These are phyloP conservation scores for Aplochiton taeniatus DNA, from an alignment of 2,797 vertebrate species.

Conservation along the genomic window DNA sequence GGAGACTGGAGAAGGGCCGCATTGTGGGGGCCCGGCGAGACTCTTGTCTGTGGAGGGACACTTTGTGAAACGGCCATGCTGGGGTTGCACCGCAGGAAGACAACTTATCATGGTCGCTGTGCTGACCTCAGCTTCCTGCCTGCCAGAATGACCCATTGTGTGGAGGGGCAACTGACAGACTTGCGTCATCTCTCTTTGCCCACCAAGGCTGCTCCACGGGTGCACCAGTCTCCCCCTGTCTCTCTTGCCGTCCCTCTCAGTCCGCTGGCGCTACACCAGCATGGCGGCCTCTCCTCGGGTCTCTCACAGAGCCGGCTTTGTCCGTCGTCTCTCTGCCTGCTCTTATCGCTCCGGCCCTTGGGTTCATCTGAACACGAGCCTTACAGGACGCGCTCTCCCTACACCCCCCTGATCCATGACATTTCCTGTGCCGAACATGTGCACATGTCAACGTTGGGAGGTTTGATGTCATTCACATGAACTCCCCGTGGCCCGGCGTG, in stretches of 20 bases:
- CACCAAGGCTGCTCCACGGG: constrained; percentile 17
- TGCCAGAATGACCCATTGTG: constrained; percentile 68
- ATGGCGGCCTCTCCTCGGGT: neutral
- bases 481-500: constrained; percentile 15
- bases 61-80: constrained; percentile 56
- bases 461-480: constrained; percentile 33
- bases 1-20: constrained; percentile 51
- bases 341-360: constrained; percentile 51
- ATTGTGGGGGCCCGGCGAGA: constrained; percentile 56
- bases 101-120: constrained; percentile 64
- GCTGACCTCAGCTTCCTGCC: constrained; percentile 73
- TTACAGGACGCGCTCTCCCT: constrained; percentile 31
- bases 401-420: constrained; percentile 15
- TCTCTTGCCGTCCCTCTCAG: constrained; percentile 6
- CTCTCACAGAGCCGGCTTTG: constrained; percentile 36
- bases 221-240: constrained; percentile 16
- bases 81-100: constrained; percentile 57
- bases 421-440: constrained; percentile 50
- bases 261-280: neutral
- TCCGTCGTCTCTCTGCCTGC: constrained; percentile 29
- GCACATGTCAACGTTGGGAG: neutral
- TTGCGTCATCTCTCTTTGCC: constrained; percentile 37
- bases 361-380: constrained; percentile 38
- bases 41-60: constrained; percentile 51
- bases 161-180: constrained; percentile 22